Evolutionary conservation across 2,888 invertebrate species (phyloP).

Genomic region (Caenorhabditis sp.): DNA sequence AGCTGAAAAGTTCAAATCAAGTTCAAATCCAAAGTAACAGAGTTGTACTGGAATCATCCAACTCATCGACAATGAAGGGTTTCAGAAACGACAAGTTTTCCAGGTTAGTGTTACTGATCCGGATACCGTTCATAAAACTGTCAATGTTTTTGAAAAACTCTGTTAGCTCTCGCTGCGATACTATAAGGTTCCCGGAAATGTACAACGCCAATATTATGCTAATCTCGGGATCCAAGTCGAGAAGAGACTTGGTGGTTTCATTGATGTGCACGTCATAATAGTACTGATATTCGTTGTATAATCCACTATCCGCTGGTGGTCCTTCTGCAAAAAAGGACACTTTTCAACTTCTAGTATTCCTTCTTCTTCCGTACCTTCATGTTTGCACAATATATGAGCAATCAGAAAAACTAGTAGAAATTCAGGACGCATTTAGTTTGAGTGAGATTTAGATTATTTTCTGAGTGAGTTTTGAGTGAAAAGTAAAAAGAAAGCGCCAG

Average conservation of each 20-base stretch:
- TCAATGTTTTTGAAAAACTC: conserved; percentile 1
- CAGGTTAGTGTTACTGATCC: conserved; percentile 18
- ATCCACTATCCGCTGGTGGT: conserved; percentile 1
- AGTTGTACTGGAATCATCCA: conserved; percentile 11
- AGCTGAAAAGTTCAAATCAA: neutral
- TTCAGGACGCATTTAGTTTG: too few relatives aligned
- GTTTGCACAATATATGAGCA: too few relatives aligned
- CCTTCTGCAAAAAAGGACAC: conserved; percentile 19
- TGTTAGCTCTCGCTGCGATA: conserved; percentile 15
- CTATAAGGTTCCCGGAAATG: conserved; percentile 19
- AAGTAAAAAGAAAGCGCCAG: too few relatives aligned
- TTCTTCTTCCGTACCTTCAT: too few relatives aligned
- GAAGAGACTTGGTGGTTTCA: conserved; percentile 9
- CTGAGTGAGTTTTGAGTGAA: too few relatives aligned
- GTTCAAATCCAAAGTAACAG: too few relatives aligned
- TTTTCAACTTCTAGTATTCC: too few relatives aligned
- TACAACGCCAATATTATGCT: neutral
- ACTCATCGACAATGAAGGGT: neutral
- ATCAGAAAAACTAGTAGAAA: too few relatives aligned
- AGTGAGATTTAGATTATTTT: too few relatives aligned
- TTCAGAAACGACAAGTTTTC: conserved; percentile 17
- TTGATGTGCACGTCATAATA: conserved; percentile 36
- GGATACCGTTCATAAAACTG: neutral
- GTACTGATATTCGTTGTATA: neutral
- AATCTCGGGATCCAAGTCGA: neutral